Conservation (phyloP, 2,888 invertebrate genomes). For the Pristionchus exspectatus region DNA sequence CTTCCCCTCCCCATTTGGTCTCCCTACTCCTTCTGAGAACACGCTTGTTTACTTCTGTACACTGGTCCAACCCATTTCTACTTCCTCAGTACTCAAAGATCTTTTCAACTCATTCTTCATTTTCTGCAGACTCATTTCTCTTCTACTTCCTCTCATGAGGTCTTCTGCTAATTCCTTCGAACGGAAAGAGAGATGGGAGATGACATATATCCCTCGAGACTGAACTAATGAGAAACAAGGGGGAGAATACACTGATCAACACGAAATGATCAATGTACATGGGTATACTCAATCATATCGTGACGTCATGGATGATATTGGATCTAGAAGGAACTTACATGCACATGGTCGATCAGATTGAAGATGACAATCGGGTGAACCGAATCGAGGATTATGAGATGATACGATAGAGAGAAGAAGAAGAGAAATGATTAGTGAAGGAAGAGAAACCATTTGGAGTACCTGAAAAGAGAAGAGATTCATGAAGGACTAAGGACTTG, state of each 20-base stretch:
- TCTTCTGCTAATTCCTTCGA: constrained; percentile 21
- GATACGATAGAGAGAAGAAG: constrained; percentile 10
- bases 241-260: background rate
- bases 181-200: background rate
- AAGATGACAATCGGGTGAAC: constrained; percentile 32
- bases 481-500: constrained; percentile 13
- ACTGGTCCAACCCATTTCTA: background rate
- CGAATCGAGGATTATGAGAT: background rate
- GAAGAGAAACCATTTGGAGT: constrained; percentile 9
- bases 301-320: background rate
- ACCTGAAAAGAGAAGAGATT: constrained; percentile 34
- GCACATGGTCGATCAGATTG: constrained; percentile 36
- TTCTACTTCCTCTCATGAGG: constrained; percentile 27
- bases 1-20: background rate
- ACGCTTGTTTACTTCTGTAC: background rate
- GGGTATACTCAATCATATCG: background rate
- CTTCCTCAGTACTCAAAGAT: background rate
- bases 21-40: background rate
- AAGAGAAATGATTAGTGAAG: constrained; percentile 12
- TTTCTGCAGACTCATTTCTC: background rate
- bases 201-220: constrained; percentile 8
- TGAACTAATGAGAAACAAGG: constrained; percentile 32
- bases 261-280: background rate
- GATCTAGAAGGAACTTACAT: background rate
- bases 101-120: background rate